A percentile compares a stretch with the other conserved stretches of the same genome.
phyloP scores from a whole-genome alignment of 1,140 invertebrate genomes.

The Anoplophora glabripennis region DNA sequence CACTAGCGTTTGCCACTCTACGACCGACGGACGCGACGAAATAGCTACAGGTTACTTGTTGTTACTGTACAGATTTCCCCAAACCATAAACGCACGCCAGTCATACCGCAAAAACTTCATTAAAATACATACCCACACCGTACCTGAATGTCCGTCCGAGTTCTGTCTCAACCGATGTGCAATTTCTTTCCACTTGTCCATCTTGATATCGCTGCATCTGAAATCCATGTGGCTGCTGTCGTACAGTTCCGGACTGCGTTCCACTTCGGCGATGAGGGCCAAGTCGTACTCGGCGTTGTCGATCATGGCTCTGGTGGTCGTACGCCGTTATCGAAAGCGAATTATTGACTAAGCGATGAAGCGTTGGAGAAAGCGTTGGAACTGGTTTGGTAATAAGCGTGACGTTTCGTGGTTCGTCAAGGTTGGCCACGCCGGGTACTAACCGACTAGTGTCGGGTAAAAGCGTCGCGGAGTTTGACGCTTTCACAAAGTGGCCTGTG shows the following conservation, averaged over 20 bases:
- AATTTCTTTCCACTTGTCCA: slow-evolving; percentile 5
- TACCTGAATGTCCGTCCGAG: slow-evolving; percentile 1
- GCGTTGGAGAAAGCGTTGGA: slow-evolving; percentile 14
- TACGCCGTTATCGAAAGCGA: not conserved
- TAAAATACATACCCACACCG: not conserved
- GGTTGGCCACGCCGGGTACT: too few species aligned
- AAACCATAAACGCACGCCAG: too few species aligned
- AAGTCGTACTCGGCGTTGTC: slow-evolving; percentile 9
- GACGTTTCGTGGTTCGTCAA: too few species aligned
- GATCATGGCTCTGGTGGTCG: not conserved
- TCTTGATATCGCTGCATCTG: slow-evolving; percentile 3
- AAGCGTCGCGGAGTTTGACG: too few species aligned
- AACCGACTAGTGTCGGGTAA: too few species aligned
- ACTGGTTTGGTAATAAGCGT: not conserved
- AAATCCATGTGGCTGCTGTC: slow-evolving; percentile 8
- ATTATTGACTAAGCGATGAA: slow-evolving; percentile 3
- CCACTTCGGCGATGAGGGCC: slow-evolving; percentile 7
- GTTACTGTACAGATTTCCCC: too few species aligned
- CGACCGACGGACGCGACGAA: too few species aligned
- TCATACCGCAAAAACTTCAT: too few species aligned
- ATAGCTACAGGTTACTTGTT: too few species aligned
- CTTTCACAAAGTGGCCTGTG: too few species aligned
- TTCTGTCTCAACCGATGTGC: slow-evolving; percentile 7
- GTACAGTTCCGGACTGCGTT: slow-evolving; percentile 7
- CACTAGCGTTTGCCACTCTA: too few species aligned